A percentile compares a stretch with the other conserved stretches of the same genome.
Evolutionary conservation across 2,113 vertebrate species (phyloP).

Genomic region (Diglossa brunneiventris): DNA sequence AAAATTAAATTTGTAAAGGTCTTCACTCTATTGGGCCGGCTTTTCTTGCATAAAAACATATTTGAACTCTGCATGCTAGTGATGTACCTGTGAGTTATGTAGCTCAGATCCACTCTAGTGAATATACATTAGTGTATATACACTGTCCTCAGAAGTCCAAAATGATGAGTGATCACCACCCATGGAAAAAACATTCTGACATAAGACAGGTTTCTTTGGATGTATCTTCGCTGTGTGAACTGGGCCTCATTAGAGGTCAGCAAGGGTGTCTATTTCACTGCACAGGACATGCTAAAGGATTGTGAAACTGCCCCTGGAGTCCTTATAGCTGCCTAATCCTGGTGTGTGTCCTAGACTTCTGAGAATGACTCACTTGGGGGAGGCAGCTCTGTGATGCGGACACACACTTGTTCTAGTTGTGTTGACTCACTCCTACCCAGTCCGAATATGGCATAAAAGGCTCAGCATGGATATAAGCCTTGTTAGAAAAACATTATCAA

Average conservation of each 20-base stretch:
- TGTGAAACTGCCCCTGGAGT: neutral
- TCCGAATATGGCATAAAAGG: neutral
- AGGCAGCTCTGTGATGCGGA: neutral
- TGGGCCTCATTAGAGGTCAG: accelerated
- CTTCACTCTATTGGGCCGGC: neutral
- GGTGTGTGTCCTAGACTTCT: neutral
- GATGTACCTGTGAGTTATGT: neutral
- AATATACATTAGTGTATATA: neutral
- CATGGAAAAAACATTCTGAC: neutral
- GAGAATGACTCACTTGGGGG: neutral
- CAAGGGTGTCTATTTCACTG: neutral
- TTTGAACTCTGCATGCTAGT: neutral
- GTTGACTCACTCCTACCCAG: neutral
- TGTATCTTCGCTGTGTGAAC: neutral
- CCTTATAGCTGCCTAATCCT: neutral
- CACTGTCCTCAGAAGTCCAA: neutral
- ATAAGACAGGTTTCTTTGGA: neutral
- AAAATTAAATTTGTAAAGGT: neutral
- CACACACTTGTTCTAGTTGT: neutral
- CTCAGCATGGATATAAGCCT: neutral
- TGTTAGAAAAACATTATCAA: neutral
- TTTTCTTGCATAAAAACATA: neutral
- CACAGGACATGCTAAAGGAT: neutral
- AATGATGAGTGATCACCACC: neutral
- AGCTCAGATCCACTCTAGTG: neutral